phyloP scores from a whole-genome alignment of 2,797 vertebrate genomes.

The Mormyrops attenuatus region DNA sequence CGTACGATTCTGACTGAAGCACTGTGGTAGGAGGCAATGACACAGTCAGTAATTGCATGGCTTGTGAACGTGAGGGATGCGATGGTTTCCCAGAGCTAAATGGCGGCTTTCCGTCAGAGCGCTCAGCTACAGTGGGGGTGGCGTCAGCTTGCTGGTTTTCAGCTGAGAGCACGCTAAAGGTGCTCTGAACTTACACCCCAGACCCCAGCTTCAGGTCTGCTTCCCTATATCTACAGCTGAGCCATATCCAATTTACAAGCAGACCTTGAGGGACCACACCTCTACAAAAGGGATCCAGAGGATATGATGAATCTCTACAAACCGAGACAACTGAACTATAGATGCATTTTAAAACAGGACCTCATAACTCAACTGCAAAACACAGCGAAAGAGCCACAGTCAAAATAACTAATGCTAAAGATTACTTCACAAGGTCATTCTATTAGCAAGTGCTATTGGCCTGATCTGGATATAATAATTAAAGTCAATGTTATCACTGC shows the following conservation, averaged over 20 bases:
- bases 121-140: background rate
- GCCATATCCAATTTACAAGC: background rate
- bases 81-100: background rate
- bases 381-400: background rate
- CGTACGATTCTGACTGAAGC: background rate
- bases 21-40: background rate
- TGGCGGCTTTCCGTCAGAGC: background rate
- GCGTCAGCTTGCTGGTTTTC: background rate
- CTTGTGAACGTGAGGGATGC: background rate
- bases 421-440: background rate
- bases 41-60: background rate
- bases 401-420: background rate
- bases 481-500: background rate
- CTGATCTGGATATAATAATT: background rate
- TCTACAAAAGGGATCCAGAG: background rate
- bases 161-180: background rate
- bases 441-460: background rate
- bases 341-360: background rate
- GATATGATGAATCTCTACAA: background rate
- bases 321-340: background rate
- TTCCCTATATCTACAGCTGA: background rate
- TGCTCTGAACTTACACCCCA: background rate
- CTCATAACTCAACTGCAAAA: background rate
- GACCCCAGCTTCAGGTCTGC: background rate
- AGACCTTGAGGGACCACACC: background rate